Conservation (phyloP, 2,797 vertebrate genomes). For the Falco rusticolus region DNA sequence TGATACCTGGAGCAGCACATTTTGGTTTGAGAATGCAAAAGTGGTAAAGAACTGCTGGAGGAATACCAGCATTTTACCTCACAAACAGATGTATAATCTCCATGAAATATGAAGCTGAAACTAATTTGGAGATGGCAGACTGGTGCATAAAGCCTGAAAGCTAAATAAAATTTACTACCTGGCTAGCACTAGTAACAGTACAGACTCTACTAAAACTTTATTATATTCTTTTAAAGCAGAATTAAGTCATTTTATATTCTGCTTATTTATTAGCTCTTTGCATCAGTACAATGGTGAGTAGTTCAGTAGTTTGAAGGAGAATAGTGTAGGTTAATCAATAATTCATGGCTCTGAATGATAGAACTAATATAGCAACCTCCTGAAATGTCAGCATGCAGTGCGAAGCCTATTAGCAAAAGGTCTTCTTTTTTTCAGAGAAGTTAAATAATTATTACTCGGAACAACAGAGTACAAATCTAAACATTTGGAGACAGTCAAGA, state of each 20-base stretch:
- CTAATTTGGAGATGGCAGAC: neutral
- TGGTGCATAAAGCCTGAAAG: neutral
- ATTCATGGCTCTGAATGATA: conserved; percentile 48
- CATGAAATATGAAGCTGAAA: neutral
- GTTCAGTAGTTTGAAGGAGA: conserved; percentile 2
- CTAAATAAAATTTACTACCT: conserved; percentile 9
- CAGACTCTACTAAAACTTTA: neutral
- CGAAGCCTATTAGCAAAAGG: conserved; percentile 12
- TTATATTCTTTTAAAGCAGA: conserved; percentile 10
- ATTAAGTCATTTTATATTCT: conserved; percentile 25
- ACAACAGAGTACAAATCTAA: conserved; percentile 45
- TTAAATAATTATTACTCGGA: conserved; percentile 58
- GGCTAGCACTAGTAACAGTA: neutral
- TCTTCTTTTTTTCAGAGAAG: conserved; percentile 33
- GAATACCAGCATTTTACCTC: neutral
- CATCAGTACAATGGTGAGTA: conserved; percentile 8
- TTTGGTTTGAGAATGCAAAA: neutral
- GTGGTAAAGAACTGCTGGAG: neutral
- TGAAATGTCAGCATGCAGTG: conserved; percentile 35
- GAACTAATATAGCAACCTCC: conserved; percentile 32
- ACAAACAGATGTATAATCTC: neutral
- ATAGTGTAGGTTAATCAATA: conserved; percentile 41
- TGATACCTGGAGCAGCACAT: neutral
- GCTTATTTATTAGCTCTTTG: conserved; percentile 34
- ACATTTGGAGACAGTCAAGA: conserved; percentile 46